phyloP scores from a whole-genome alignment of 2,888 invertebrate genomes.

The Sphaeridia pumilis region DNA sequence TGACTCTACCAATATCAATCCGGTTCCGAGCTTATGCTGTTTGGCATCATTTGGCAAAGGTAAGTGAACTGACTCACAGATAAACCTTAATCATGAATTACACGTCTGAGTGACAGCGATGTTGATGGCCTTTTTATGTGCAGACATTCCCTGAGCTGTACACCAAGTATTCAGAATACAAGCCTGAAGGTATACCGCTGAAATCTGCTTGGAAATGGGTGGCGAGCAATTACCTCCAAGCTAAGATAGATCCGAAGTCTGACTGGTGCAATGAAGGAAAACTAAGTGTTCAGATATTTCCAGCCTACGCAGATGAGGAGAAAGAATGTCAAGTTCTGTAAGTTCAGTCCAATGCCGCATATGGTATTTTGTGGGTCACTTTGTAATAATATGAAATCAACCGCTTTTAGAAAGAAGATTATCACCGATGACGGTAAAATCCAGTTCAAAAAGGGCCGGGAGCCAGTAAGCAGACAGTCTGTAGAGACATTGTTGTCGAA shows the following conservation, averaged over 20 bases:
- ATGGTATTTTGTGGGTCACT: not conserved
- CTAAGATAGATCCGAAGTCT: conserved; percentile 46
- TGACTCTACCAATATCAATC: conserved; percentile 58
- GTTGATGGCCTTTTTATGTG: conserved; percentile 6
- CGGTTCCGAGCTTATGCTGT: conserved; percentile 56
- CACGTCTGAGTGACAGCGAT: not conserved
- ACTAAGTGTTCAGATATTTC: conserved; percentile 50
- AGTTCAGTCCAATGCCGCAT: conserved; percentile 27
- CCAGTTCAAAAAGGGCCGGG: conserved; percentile 3
- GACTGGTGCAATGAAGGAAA: conserved; percentile 50
- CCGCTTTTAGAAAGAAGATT: not conserved
- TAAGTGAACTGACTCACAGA: not conserved
- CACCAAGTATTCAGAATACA: conserved; percentile 38
- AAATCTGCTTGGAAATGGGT: conserved; percentile 74
- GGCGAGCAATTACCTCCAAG: conserved; percentile 50
- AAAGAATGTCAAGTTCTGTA: conserved; percentile 50
- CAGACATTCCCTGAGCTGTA: conserved; percentile 46
- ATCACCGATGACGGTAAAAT: conserved; percentile 10
- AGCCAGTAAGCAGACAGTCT: conserved; percentile 9
- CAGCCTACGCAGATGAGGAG: conserved; percentile 47
- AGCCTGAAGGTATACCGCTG: conserved; percentile 41
- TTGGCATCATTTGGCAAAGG: conserved; percentile 45
- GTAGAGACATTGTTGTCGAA: conserved; percentile 16
- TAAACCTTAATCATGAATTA: not conserved
- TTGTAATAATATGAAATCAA: not conserved